Evolutionary conservation across 2,113 vertebrate species (phyloP).

Genomic region (Potamarius usumacintae): DNA sequence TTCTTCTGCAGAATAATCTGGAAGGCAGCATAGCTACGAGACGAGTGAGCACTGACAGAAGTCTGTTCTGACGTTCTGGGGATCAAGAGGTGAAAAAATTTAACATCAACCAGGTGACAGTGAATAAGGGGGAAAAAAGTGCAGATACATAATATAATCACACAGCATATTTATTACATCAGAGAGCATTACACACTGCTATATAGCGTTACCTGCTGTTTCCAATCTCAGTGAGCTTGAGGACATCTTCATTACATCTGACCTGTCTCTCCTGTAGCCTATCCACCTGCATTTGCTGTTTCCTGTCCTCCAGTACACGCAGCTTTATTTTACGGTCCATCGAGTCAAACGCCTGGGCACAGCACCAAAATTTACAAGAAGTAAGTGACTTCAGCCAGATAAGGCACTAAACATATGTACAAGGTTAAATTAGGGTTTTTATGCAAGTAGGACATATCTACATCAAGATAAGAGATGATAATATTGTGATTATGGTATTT

Average conservation of each 20-base stretch:
- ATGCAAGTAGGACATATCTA: not conserved
- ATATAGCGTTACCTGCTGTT: constrained; percentile 87
- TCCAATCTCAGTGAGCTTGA: constrained; percentile 95
- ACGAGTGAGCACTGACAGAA: constrained; percentile 93
- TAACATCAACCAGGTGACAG: not conserved
- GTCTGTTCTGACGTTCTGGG: constrained; percentile 95
- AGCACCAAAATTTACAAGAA: not conserved
- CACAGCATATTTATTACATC: not conserved
- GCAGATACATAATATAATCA: not conserved
- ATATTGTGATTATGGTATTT: not conserved
- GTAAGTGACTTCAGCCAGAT: not conserved
- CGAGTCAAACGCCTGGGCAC: constrained; percentile 90
- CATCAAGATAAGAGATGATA: not conserved
- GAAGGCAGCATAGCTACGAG: constrained; percentile 96
- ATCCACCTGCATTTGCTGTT: constrained; percentile 98
- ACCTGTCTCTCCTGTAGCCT: constrained; percentile 94
- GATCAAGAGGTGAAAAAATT: not conserved
- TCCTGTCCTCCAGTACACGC: constrained; percentile 94
- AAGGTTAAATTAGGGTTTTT: not conserved
- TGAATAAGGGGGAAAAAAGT: not conserved
- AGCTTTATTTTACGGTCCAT: constrained; percentile 94
- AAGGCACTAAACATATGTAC: not conserved
- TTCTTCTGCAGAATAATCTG: constrained; percentile 94
- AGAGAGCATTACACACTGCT: not conserved
- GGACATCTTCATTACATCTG: constrained; percentile 93